Percentiles rank a stretch among this genome's conserved stretches.
Conservation (phyloP, 2,113 vertebrate species). For the Vulpes lagopus region DNA sequence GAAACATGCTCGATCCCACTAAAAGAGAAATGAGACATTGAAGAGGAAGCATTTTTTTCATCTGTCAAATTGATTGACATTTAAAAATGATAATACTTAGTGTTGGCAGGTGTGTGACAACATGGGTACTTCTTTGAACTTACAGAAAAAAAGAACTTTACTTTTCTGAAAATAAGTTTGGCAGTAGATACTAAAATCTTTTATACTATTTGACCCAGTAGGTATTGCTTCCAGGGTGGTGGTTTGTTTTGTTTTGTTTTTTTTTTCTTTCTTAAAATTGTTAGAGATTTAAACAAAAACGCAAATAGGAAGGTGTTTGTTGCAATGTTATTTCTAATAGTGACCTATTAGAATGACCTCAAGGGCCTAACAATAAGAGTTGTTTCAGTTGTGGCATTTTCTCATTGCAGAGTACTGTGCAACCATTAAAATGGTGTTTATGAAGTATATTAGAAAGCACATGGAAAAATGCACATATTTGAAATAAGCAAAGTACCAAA, state of each 20-base stretch:
- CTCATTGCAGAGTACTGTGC: background rate
- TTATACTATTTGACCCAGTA: background rate
- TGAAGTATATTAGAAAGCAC: background rate
- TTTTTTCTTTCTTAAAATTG: constrained; percentile 14
- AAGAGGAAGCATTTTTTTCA: background rate
- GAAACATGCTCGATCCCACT: background rate
- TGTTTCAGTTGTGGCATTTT: constrained; percentile 10
- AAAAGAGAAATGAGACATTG: background rate
- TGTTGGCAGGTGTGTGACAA: background rate
- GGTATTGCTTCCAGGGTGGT: background rate
- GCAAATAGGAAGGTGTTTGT: background rate
- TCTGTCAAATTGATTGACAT: background rate
- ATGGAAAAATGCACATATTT: background rate
- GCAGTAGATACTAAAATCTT: background rate
- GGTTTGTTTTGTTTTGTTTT: background rate
- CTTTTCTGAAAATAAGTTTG: constrained; percentile 7
- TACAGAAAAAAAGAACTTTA: background rate
- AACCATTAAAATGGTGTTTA: background rate
- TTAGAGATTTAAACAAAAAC: constrained; percentile 10
- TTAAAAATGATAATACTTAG: background rate
- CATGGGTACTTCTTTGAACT: background rate
- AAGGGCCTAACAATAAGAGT: background rate
- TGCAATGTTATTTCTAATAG: background rate
- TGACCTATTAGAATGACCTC: background rate
- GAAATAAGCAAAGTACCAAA: background rate